These are phyloP conservation scores for chimpanzee (Pan troglodytes) DNA, from an alignment of 2,113 vertebrate species.

Conservation along the genomic window DNA sequence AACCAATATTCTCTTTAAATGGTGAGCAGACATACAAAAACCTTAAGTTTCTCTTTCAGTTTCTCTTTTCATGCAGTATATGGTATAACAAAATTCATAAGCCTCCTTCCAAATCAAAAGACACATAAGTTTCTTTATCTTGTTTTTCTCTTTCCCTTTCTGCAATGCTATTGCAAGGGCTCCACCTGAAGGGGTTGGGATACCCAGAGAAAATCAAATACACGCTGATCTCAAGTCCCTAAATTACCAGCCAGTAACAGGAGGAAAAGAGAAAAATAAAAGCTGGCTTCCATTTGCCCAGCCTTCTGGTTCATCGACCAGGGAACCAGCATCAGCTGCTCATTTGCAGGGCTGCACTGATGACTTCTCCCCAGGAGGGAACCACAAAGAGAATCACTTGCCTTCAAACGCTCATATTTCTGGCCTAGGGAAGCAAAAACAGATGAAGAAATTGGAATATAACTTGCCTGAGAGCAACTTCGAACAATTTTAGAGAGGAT, in stretches of 20 bases:
- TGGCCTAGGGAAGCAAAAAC: background rate
- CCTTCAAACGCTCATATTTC: background rate
- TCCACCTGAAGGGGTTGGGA: background rate
- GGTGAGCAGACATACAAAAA: background rate
- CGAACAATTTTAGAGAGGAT: slow-evolving; percentile 35
- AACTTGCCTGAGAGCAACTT: slow-evolving; percentile 29
- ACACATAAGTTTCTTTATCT: background rate
- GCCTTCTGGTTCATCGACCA: slow-evolving; percentile 24
- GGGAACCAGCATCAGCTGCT: background rate
- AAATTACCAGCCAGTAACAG: background rate
- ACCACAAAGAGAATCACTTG: background rate
- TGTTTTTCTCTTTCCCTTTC: background rate
- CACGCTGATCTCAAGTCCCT: background rate
- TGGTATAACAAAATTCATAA: background rate
- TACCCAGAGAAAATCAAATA: slow-evolving; percentile 38
- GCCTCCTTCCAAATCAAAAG: slow-evolving; percentile 31
- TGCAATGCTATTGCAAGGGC: background rate
- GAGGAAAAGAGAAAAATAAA: slow-evolving; percentile 1
- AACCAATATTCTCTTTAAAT: slow-evolving; percentile 39
- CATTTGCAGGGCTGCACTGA: background rate
- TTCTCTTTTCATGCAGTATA: background rate
- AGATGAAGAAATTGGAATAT: slow-evolving; percentile 19
- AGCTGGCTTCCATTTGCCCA: slow-evolving; percentile 1
- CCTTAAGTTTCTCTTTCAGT: slow-evolving; percentile 1
- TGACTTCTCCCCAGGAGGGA: slow-evolving; percentile 36